Percentiles rank a stretch among this genome's conserved stretches.
Evolutionary conservation across 2,888 invertebrate genomes (phyloP).

Genomic region (Biston betularia): DNA sequence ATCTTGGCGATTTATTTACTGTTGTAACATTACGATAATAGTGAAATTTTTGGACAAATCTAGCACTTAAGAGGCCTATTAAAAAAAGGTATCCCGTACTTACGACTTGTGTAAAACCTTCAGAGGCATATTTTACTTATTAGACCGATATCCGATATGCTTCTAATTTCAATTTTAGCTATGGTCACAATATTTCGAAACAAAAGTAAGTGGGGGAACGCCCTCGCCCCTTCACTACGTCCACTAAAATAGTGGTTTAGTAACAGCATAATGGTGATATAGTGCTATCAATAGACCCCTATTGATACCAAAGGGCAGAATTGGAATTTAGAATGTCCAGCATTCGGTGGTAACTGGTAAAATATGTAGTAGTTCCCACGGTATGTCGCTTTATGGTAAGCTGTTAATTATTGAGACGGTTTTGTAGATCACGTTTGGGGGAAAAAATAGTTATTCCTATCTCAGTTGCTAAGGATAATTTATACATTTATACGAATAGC

Average conservation of each 20-base stretch:
- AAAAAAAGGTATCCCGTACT: no score
- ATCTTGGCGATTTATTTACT: no score
- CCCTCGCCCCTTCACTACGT: background rate
- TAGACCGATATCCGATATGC: no score
- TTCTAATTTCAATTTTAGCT: no score
- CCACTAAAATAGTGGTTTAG: slow-evolving; percentile 3
- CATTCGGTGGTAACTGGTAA: slow-evolving; percentile 25
- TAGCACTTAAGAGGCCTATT: no score
- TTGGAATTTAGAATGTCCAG: slow-evolving; percentile 37
- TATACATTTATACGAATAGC: background rate
- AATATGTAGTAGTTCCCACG: slow-evolving; percentile 34
- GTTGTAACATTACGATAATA: no score
- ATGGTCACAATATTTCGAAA: background rate
- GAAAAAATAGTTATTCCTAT: background rate
- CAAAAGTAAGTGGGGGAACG: background rate
- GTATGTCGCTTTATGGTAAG: slow-evolving; percentile 2
- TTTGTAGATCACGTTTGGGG: slow-evolving; percentile 12
- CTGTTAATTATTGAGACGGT: slow-evolving; percentile 13
- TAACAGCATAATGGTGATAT: slow-evolving; percentile 30
- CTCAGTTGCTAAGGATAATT: background rate
- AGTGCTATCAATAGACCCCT: slow-evolving; percentile 16
- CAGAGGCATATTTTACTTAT: no score
- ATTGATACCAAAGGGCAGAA: slow-evolving; percentile 45
- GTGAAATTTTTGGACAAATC: no score
- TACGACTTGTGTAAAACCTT: no score